These are phyloP conservation scores for Paramuricea clavata DNA, from an alignment of 92 coral and sea anemone species.

Conservation along the genomic window DNA sequence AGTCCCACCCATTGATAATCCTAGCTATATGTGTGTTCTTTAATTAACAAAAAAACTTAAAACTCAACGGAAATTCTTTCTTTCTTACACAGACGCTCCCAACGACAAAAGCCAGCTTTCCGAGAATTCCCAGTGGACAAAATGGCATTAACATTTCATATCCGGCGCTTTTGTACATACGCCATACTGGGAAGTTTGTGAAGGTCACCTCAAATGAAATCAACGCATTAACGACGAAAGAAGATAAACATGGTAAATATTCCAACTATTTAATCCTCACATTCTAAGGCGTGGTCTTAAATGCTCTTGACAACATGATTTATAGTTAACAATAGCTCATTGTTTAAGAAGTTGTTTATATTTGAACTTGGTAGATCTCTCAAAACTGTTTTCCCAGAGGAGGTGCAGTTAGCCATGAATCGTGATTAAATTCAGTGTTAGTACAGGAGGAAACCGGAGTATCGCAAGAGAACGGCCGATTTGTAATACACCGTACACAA, in stretches of 20 bases:
- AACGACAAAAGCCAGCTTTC: neutral
- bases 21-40: too few species aligned
- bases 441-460: too few species aligned
- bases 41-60: neutral
- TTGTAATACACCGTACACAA: too few species aligned
- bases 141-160: neutral
- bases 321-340: neutral
- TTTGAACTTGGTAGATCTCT: neutral
- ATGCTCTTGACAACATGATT: too few species aligned
- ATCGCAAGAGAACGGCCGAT: too few species aligned
- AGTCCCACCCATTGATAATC: too few species aligned
- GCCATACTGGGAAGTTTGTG: neutral
- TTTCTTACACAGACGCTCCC: neutral
- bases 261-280: neutral
- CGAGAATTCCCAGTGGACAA: neutral
- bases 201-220: constrained; percentile 15
- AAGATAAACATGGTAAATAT: constrained; percentile 22
- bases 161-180: neutral
- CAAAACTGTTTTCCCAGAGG: too few species aligned
- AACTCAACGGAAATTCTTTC: neutral
- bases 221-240: constrained; percentile 11
- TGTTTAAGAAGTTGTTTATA: neutral
- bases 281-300: too few species aligned
- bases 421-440: too few species aligned
- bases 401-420: too few species aligned